Conservation (phyloP, 2,888 invertebrate genomes). For the Thereva unica region DNA sequence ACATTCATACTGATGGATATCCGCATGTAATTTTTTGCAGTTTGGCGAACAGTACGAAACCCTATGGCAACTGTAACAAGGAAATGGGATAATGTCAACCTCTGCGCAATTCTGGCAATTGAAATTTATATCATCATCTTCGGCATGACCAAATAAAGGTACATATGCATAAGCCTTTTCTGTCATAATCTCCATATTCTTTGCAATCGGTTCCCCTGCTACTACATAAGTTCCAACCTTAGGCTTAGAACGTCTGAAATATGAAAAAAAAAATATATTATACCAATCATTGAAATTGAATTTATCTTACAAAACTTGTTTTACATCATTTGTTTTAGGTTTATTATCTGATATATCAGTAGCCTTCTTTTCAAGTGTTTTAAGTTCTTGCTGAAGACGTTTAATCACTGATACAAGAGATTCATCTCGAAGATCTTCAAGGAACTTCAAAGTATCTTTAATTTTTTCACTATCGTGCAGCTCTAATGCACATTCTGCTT, state of each 20-base stretch:
- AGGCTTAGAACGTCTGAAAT: conserved; percentile 59
- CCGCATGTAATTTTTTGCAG: conserved; percentile 62
- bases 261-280: conserved; percentile 59
- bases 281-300: conserved; percentile 22
- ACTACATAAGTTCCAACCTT: conserved; percentile 48
- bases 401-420: too few relatives aligned
- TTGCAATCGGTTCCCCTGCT: conserved; percentile 62
- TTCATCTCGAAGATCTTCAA: neutral
- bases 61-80: conserved; percentile 69
- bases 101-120: conserved; percentile 74
- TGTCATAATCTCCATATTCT: conserved; percentile 74
- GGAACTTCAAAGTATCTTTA: conserved; percentile 11
- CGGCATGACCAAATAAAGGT: conserved; percentile 58
- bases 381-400: too few relatives aligned
- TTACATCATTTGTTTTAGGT: conserved; percentile 25
- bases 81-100: conserved; percentile 62
- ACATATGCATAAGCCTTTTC: conserved; percentile 82
- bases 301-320: conserved; percentile 23
- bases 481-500: conserved; percentile 32
- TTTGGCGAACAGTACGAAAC: conserved; percentile 67
- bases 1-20: conserved; percentile 74
- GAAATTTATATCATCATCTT: neutral
- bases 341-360: neutral
- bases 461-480: conserved; percentile 20
- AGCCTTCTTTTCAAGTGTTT: too few relatives aligned